phyloP scores from a whole-genome alignment of 2,113 vertebrate species.

The Trematocara stigmaticum region DNA sequence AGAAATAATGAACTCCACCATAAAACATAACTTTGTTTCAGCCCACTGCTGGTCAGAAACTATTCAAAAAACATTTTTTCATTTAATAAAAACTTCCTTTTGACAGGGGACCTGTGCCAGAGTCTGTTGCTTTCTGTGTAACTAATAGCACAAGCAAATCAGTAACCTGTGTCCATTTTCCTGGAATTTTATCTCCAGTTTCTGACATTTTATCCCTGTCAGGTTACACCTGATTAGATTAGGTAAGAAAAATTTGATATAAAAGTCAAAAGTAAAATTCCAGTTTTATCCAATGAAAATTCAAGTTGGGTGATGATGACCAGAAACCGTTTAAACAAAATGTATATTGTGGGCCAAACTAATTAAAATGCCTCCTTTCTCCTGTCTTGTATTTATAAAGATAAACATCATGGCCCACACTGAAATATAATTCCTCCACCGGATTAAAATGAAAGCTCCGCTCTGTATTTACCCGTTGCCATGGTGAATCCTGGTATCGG shows the following conservation, averaged over 20 bases:
- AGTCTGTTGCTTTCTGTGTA: not conserved
- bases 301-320: not conserved
- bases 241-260: not conserved
- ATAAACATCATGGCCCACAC: not conserved
- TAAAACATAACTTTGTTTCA: not conserved
- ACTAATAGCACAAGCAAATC: not conserved
- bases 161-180: not conserved
- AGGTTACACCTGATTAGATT: not conserved
- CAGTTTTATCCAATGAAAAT: not conserved
- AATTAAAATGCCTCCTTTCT: not conserved
- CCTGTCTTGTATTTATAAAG: not conserved
- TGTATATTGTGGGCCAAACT: not conserved
- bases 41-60: not conserved
- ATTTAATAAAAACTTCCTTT: not conserved
- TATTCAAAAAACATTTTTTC: not conserved
- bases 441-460: not conserved
- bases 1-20: not conserved
- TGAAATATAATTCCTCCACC: not conserved
- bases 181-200: accelerated
- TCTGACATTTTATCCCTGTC: not conserved
- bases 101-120: accelerated
- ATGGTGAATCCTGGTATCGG: not conserved
- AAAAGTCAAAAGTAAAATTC: not conserved
- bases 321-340: not conserved
- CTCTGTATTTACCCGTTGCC: not conserved